phyloP scores from a whole-genome alignment of 2,797 vertebrate species.

The Peromyscus attwateri region DNA sequence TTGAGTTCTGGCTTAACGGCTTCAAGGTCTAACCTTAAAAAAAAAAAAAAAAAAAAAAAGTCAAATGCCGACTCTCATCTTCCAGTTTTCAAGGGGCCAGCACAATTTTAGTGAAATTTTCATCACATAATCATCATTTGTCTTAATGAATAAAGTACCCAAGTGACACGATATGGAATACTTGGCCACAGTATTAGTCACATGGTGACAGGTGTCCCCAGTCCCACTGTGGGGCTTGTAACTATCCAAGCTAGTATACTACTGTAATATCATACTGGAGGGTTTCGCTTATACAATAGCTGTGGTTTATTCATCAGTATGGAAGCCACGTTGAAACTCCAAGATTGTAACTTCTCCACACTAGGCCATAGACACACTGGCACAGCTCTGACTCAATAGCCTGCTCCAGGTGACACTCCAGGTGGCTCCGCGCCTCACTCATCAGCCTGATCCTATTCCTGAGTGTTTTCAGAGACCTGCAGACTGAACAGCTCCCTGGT shows the following conservation, averaged over 20 bases:
- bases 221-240: not conserved
- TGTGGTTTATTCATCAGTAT: not conserved
- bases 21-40: slow-evolving; percentile 2
- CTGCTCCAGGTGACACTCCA: not conserved
- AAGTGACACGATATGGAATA: not conserved
- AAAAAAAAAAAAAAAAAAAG: slow-evolving; percentile 1
- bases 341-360: not conserved
- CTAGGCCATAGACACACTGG: not conserved
- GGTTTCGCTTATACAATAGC: not conserved
- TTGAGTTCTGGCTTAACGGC: not conserved
- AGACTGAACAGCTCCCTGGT: not conserved
- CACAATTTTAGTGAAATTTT: not conserved
- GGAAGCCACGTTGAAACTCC: not conserved
- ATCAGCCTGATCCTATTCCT: not conserved
- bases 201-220: not conserved
- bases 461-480: slow-evolving; percentile 4
- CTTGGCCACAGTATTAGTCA: not conserved
- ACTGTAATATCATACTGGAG: not conserved
- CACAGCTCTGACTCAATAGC: not conserved
- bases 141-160: not conserved
- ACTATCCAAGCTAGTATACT: not conserved
- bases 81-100: not conserved
- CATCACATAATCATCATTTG: not conserved
- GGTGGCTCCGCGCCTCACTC: not conserved
- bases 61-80: not conserved